Percentiles rank a stretch among this genome's conserved stretches.
Conservation (phyloP, 2,113 vertebrate genomes). For the Protobothrops mucrosquamatus region DNA sequence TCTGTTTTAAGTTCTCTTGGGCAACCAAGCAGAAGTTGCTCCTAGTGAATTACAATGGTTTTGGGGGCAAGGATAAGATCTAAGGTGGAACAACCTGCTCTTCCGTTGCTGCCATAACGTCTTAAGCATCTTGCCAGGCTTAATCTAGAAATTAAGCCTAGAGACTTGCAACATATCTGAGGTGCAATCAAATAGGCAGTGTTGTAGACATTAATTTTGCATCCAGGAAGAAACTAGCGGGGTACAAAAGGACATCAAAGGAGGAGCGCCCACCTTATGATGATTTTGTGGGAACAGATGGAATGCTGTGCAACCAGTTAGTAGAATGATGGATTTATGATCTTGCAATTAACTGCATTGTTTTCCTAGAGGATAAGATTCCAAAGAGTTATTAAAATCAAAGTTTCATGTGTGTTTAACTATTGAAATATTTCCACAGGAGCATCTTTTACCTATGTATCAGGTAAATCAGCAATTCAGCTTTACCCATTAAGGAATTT, state of each 20-base stretch:
- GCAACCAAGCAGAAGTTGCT: neutral
- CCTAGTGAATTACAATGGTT: neutral
- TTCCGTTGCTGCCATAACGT: neutral
- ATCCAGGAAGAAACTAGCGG: neutral
- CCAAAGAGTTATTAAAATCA: neutral
- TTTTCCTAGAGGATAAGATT: neutral
- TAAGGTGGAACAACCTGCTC: neutral
- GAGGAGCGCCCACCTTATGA: neutral
- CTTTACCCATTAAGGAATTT: neutral
- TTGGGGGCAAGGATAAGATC: too few relatives aligned
- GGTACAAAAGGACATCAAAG: neutral
- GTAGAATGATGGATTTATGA: neutral
- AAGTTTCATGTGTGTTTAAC: neutral
- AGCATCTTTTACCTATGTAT: neutral
- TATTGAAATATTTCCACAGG: neutral
- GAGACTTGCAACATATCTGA: neutral
- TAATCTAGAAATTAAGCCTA: neutral
- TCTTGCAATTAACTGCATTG: neutral
- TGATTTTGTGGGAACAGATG: neutral
- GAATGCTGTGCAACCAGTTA: neutral
- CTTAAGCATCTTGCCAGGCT: neutral
- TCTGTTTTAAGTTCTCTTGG: neutral
- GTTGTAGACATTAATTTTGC: neutral
- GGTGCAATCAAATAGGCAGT: neutral
- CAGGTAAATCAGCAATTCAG: neutral